Evolutionary conservation across 2,888 invertebrate species (phyloP).

Genomic region (Pachydiplax longipennis): DNA sequence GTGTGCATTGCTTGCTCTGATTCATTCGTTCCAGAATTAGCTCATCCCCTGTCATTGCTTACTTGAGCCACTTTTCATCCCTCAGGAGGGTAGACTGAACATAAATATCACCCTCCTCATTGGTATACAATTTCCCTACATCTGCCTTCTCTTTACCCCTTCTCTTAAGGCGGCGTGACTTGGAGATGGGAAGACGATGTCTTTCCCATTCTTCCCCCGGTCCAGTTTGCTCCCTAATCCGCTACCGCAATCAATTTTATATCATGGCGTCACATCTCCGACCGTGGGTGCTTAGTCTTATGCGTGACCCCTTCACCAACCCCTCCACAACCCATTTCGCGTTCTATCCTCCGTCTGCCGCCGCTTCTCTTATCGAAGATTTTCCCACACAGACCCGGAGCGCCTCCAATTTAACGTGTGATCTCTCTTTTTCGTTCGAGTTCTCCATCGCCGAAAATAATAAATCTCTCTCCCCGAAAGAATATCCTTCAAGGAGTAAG

Average conservation of each 20-base stretch:
- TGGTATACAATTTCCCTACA: background rate
- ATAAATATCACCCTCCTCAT: background rate
- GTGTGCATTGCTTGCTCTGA: too few species aligned
- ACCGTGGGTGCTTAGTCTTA: constrained; percentile 20
- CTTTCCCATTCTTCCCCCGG: background rate
- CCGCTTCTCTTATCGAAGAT: constrained; percentile 3
- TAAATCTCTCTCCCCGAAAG: background rate
- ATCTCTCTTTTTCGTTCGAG: constrained; percentile 6
- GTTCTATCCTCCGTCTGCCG: background rate
- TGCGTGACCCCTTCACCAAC: background rate
- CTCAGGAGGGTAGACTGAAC: background rate
- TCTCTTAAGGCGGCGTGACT: background rate
- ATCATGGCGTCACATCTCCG: constrained; percentile 6
- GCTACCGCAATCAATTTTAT: constrained; percentile 31
- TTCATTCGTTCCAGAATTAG: too few species aligned
- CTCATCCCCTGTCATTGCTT: too few species aligned
- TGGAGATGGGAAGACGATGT: background rate
- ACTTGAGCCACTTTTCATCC: background rate
- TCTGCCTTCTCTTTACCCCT: background rate
- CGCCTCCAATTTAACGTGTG: background rate
- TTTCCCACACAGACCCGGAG: background rate
- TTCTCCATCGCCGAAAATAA: background rate
- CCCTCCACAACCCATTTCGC: background rate
- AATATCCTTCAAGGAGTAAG: background rate
- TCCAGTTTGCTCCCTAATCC: constrained; percentile 34